A percentile compares a stretch with the other conserved stretches of the same genome.
Conservation (phyloP, 2,113 vertebrate species). For the Neogale vison region DNA sequence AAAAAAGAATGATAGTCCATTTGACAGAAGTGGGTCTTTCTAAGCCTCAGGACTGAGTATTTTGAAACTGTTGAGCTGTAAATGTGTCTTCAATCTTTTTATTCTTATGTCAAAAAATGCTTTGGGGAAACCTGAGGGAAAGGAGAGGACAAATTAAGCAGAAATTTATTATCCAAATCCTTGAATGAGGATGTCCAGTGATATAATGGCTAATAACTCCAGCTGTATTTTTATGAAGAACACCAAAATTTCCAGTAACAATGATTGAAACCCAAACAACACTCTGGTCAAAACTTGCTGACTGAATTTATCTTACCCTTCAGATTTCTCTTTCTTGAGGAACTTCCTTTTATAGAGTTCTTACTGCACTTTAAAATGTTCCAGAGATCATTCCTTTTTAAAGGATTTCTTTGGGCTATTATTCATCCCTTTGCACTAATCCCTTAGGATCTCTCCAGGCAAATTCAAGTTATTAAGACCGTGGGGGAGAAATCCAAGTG, state of each 20-base stretch:
- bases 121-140: neutral
- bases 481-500: neutral
- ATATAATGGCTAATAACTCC: neutral
- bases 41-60: neutral
- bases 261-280: neutral
- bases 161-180: neutral
- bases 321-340: neutral
- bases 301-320: neutral
- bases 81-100: neutral
- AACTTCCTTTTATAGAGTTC: neutral
- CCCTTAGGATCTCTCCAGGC: neutral
- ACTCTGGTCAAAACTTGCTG: neutral
- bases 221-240: neutral
- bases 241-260: constrained; percentile 8
- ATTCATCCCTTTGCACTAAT: neutral
- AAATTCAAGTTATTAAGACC: constrained; percentile 14
- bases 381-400: neutral
- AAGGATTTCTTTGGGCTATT: neutral
- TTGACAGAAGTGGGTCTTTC: neutral
- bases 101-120: neutral
- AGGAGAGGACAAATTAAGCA: neutral
- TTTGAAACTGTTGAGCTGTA: neutral
- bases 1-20: neutral
- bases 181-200: neutral
- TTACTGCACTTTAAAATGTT: neutral